Evolutionary conservation across 2,888 invertebrate species (phyloP).

Genomic region (Idaea biselata): DNA sequence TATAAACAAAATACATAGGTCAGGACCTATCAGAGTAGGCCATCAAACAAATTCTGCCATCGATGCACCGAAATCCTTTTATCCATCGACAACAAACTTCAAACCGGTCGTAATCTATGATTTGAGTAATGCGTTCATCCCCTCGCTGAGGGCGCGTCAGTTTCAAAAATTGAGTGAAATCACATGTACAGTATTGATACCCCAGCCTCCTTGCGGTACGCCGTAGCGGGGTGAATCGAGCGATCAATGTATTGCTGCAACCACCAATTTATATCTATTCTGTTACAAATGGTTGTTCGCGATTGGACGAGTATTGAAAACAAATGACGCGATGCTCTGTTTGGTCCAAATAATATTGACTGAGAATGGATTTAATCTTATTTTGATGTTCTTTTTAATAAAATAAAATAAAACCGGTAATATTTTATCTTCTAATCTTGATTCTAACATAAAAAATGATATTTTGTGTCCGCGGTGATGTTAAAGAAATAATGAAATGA

Average conservation of each 20-base stretch:
- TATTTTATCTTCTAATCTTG: no score
- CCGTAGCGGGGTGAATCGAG: conserved; percentile 43
- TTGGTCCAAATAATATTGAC: conserved; percentile 7
- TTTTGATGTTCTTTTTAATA: no score
- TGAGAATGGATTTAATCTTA: background rate
- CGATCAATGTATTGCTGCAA: conserved; percentile 64
- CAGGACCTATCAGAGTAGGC: background rate
- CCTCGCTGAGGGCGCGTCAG: conserved; percentile 66
- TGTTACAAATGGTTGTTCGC: conserved; percentile 67
- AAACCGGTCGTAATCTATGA: conserved; percentile 53
- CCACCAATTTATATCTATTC: conserved; percentile 71
- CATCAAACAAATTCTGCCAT: conserved; percentile 19
- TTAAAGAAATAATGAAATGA: no score
- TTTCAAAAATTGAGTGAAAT: conserved; percentile 80
- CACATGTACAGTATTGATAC: conserved; percentile 75
- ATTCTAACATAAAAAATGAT: no score
- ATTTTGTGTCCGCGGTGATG: no score
- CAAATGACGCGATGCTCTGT: conserved; percentile 46
- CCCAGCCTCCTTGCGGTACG: conserved; percentile 46
- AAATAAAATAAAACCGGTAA: no score
- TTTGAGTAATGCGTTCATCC: conserved; percentile 63
- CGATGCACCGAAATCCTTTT: conserved; percentile 30
- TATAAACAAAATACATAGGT: conserved; percentile 10
- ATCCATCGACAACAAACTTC: conserved; percentile 36
- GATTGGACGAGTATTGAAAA: conserved; percentile 69